These are phyloP conservation scores for Mus caroli DNA, from an alignment of 2,797 vertebrate genomes.

Conservation along the genomic window DNA sequence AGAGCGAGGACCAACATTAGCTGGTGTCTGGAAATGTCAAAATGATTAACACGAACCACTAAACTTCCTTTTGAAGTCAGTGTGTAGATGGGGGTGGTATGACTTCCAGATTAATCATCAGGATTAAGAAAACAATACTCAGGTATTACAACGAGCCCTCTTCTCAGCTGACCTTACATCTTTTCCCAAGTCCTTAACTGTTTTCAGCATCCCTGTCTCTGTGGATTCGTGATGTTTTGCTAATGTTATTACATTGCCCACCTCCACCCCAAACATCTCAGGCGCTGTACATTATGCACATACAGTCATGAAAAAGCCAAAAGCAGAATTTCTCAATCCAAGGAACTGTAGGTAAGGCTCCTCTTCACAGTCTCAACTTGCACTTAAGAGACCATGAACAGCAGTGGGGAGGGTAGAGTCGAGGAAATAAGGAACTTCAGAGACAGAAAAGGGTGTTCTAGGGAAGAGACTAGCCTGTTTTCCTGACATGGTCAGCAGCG, in stretches of 20 bases:
- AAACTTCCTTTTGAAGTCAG: constrained; percentile 81
- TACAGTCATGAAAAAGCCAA: constrained; percentile 71
- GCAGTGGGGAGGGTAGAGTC: neutral
- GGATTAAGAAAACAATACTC: constrained; percentile 81
- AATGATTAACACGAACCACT: constrained; percentile 81
- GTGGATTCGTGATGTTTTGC: constrained; percentile 87
- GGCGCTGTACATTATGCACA: constrained; percentile 84
- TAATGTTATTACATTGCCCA: constrained; percentile 79
- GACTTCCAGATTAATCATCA: constrained; percentile 77
- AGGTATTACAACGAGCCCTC: constrained; percentile 81
- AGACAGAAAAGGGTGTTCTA: neutral
- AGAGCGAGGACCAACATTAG: constrained; percentile 74
- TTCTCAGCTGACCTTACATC: constrained; percentile 77
- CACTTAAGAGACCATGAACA: neutral
- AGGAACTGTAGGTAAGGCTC: constrained; percentile 1
- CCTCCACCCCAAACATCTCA: constrained; percentile 83
- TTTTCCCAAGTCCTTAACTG: constrained; percentile 86
- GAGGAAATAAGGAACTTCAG: neutral
- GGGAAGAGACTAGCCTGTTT: neutral
- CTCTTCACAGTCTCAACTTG: neutral
- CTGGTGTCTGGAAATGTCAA: constrained; percentile 83
- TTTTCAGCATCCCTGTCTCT: constrained; percentile 83
- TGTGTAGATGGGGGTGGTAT: constrained; percentile 72
- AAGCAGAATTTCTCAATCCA: constrained; percentile 50
- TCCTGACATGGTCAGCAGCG: neutral